phyloP scores from a whole-genome alignment of 1,140 invertebrate genomes.

The Calliopsis andreniformis region DNA sequence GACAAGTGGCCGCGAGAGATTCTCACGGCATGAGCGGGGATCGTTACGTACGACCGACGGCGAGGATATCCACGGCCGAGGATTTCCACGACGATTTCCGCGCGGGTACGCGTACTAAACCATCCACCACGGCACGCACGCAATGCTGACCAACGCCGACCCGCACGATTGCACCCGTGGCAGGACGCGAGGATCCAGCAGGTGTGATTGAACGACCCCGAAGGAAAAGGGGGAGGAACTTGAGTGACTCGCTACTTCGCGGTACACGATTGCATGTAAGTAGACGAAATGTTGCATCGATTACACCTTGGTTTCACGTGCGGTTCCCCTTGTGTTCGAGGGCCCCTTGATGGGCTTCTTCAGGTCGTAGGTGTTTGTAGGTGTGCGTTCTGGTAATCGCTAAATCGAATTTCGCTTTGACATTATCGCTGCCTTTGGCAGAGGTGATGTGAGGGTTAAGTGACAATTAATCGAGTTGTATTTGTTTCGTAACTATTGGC shows the following conservation, averaged over 20 bases:
- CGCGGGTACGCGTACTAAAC: conserved; percentile 58
- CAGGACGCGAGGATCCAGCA: conserved; percentile 27
- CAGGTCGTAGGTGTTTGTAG: not conserved
- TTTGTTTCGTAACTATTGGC: not conserved
- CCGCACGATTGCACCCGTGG: conserved; percentile 10
- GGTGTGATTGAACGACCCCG: conserved; percentile 50
- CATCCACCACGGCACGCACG: conserved; percentile 31
- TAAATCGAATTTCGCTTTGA: not conserved
- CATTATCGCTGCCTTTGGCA: not conserved
- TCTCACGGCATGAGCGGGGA: conserved; percentile 79
- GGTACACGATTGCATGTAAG: conserved; percentile 51
- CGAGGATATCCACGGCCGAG: conserved; percentile 70
- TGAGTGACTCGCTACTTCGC: not conserved
- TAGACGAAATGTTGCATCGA: conserved; percentile 38
- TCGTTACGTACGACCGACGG: conserved; percentile 75
- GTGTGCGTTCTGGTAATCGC: conserved; percentile 2
- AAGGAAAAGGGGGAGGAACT: conserved; percentile 1
- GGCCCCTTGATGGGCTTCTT: no score
- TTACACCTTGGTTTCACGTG: not conserved
- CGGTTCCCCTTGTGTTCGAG: not conserved
- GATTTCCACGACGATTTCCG: conserved; percentile 69
- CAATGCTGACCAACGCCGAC: conserved; percentile 37
- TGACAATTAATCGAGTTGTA: not conserved
- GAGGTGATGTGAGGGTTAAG: not conserved
- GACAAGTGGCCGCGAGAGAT: conserved; percentile 80